phyloP scores from a whole-genome alignment of 2,797 vertebrate genomes.

The Odontamblyopus rebecca region DNA sequence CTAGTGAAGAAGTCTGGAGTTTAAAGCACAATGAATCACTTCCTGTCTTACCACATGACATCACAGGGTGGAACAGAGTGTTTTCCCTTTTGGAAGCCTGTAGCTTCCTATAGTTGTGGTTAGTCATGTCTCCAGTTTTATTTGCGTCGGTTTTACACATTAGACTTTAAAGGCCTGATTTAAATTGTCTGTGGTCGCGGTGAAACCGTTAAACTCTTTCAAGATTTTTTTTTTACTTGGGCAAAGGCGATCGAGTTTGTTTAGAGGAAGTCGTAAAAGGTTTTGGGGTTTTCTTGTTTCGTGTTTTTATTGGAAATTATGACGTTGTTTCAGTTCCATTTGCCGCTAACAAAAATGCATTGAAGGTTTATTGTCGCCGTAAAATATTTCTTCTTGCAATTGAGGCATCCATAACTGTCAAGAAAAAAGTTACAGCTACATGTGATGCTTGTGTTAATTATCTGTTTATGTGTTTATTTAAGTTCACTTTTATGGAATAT shows the following conservation, averaged over 20 bases:
- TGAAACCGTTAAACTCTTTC: not conserved
- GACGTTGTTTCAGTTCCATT: not conserved
- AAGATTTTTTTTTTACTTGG: not conserved
- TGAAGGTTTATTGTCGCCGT: too few relatives aligned
- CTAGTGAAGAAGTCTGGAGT: too few relatives aligned
- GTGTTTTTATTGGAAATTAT: not conserved
- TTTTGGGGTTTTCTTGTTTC: not conserved
- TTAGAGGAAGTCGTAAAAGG: not conserved
- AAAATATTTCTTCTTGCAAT: not conserved
- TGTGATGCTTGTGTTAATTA: too few relatives aligned
- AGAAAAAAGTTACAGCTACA: too few relatives aligned
- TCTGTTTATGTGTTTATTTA: too few relatives aligned
- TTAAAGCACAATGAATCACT: too few relatives aligned
- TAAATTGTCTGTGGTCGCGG: not conserved
- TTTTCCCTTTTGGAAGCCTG: not conserved
- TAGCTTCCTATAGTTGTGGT: slow-evolving; percentile 1
- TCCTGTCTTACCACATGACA: too few relatives aligned
- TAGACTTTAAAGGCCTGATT: not conserved
- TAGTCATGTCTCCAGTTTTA: not conserved
- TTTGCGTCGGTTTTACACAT: not conserved
- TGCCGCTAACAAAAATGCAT: not conserved
- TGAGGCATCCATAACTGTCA: not conserved
- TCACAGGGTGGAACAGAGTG: too few relatives aligned
- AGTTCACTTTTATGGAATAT: too few relatives aligned
- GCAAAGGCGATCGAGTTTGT: not conserved